Percentiles rank a stretch among this genome's conserved stretches.
Evolutionary conservation across 1,140 invertebrate species (phyloP).

Genomic region (Diachasma alloeum): DNA sequence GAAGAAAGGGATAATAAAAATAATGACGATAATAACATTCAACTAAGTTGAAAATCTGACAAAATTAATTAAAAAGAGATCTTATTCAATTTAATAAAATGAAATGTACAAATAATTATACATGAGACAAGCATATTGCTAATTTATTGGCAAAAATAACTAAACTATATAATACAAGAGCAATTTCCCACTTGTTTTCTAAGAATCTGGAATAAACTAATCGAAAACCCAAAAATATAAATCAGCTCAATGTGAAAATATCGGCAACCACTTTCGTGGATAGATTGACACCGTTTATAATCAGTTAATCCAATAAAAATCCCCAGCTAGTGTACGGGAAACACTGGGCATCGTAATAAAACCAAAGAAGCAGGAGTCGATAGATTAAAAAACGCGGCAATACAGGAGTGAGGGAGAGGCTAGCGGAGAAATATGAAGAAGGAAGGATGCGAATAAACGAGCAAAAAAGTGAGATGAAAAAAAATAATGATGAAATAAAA

Average conservation of each 20-base stretch:
- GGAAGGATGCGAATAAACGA: not conserved
- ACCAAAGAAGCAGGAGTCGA: constrained; percentile 5
- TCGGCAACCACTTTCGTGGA: not conserved
- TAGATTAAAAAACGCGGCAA: not conserved
- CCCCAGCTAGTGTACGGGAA: not conserved
- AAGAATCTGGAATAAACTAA: too few species aligned
- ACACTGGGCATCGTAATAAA: not conserved
- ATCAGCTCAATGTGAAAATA: not conserved
- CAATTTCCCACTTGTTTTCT: too few species aligned
- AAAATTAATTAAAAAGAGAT: too few species aligned
- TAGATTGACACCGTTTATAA: constrained; percentile 11
- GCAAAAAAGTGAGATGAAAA: not conserved
- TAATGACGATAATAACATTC: too few species aligned
- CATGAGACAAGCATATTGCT: too few species aligned
- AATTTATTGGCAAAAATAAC: too few species aligned
- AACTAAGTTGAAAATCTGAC: too few species aligned
- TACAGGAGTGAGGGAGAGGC: constrained; percentile 17
- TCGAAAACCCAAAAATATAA: not conserved
- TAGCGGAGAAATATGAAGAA: not conserved
- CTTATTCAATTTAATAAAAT: too few species aligned
- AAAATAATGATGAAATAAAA: not conserved
- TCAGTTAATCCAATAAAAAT: constrained; percentile 7
- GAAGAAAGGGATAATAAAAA: too few species aligned
- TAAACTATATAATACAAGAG: too few species aligned
- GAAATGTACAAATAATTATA: too few species aligned